These are phyloP conservation scores for Sebastes variabilis DNA, from an alignment of 2,797 vertebrate genomes.

Conservation along the genomic window DNA sequence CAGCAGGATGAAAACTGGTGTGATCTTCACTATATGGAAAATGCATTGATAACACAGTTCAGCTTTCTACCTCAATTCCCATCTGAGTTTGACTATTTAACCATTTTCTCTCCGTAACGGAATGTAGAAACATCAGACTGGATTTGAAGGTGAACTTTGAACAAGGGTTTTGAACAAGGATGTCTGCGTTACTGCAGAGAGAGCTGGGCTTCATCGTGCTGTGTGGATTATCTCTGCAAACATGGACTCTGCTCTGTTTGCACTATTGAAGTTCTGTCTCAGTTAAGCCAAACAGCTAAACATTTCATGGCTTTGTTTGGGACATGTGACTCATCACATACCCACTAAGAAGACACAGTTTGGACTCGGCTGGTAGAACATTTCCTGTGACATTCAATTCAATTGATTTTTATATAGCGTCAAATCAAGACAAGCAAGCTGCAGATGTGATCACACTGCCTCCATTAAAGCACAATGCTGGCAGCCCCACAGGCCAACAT, in stretches of 20 bases:
- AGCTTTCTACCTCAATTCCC: background rate
- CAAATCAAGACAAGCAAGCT: too few species aligned
- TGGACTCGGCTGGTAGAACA: background rate
- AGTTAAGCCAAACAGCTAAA: background rate
- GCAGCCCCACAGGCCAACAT: too few species aligned
- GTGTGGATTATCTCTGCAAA: constrained; percentile 7
- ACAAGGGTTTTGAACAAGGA: background rate
- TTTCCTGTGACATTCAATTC: background rate
- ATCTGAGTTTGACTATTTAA: background rate
- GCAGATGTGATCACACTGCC: too few species aligned
- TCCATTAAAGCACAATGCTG: too few species aligned
- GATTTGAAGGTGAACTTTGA: background rate
- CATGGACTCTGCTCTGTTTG: constrained; percentile 35
- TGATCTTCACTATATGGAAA: background rate
- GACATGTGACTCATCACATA: background rate
- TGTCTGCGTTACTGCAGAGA: background rate
- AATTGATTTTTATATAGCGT: too few species aligned
- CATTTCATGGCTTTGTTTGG: background rate
- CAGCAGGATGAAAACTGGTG: background rate
- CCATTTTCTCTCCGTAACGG: background rate
- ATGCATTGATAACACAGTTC: background rate
- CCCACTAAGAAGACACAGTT: background rate
- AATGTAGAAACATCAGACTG: background rate
- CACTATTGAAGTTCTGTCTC: background rate
- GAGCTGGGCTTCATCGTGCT: background rate